These are phyloP conservation scores for Bubo scandiacus DNA, from an alignment of 2,113 vertebrate genomes.

Conservation along the genomic window DNA sequence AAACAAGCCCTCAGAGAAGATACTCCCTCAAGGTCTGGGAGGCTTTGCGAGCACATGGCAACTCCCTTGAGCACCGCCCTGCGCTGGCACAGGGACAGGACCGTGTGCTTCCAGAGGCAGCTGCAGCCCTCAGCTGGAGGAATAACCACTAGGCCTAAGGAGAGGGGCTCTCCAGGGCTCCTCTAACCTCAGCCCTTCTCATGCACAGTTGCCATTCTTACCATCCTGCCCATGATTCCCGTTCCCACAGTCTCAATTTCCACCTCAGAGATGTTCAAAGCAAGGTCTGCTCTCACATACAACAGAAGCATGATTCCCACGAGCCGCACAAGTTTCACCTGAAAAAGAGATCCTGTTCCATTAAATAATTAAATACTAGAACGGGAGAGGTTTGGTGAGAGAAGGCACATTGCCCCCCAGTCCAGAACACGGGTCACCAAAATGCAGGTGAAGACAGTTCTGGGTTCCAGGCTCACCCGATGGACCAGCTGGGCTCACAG, in stretches of 20 bases:
- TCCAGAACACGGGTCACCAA: not conserved
- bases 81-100: not conserved
- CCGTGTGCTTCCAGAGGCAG: not conserved
- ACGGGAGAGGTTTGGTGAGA: not conserved
- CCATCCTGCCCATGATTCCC: slow-evolving; percentile 99
- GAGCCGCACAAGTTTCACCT: slow-evolving; percentile 91
- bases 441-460: not conserved
- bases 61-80: not conserved
- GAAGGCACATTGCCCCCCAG: not conserved
- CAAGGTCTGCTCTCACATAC: slow-evolving; percentile 89
- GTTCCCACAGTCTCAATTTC: slow-evolving; percentile 92
- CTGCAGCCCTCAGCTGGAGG: not conserved
- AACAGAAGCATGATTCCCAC: slow-evolving; percentile 96
- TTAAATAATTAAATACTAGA: not conserved
- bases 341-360: slow-evolving; percentile 22
- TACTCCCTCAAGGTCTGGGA: not conserved
- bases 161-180: not conserved
- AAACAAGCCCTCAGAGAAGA: not conserved
- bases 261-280: slow-evolving; percentile 85
- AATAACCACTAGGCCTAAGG: not conserved
- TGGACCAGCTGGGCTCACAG: not conserved
- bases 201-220: slow-evolving; percentile 63
- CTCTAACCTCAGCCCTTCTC: not conserved
- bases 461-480: not conserved
- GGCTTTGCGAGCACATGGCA: not conserved